Evolutionary conservation across 2,797 vertebrate species (phyloP).

Genomic region (Pipistrellus nathusii): DNA sequence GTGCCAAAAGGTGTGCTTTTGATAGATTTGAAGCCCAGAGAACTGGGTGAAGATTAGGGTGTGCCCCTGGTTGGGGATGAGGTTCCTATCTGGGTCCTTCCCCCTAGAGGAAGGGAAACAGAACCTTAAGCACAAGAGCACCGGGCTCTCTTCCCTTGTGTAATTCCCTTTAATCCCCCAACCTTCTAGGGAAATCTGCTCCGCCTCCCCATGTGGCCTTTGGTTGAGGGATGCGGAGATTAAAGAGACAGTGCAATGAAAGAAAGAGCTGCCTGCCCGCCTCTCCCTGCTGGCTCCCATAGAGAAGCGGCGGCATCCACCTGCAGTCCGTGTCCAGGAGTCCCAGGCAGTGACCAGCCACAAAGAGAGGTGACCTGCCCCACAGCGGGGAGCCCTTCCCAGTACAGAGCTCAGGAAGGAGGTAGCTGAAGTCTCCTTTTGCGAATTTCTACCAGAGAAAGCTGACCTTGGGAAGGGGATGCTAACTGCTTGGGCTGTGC

Average conservation of each 20-base stretch:
- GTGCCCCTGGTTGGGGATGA: not conserved
- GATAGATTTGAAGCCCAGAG: not conserved
- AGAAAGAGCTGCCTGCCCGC: not conserved
- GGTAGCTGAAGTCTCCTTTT: not conserved
- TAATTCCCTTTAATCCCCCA: not conserved
- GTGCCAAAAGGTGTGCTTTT: not conserved
- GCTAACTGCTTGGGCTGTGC: not conserved
- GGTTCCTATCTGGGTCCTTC: not conserved
- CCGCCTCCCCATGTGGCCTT: not conserved
- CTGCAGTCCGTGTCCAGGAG: not conserved
- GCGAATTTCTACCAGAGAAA: not conserved
- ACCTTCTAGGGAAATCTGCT: not conserved
- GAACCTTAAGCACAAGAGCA: no score
- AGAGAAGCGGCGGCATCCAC: not conserved
- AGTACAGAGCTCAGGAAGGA: not conserved
- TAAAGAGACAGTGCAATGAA: not conserved
- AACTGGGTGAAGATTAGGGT: not conserved
- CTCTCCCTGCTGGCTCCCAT: not conserved
- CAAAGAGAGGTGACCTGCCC: not conserved
- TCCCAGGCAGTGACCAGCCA: not conserved
- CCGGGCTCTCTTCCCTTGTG: not conserved
- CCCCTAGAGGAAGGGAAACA: not conserved
- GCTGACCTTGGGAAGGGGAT: not conserved
- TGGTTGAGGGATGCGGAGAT: not conserved
- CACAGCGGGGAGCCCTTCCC: not conserved